These are phyloP conservation scores for Coleophora flavipennella DNA, from an alignment of 2,888 invertebrate species.

Conservation along the genomic window DNA sequence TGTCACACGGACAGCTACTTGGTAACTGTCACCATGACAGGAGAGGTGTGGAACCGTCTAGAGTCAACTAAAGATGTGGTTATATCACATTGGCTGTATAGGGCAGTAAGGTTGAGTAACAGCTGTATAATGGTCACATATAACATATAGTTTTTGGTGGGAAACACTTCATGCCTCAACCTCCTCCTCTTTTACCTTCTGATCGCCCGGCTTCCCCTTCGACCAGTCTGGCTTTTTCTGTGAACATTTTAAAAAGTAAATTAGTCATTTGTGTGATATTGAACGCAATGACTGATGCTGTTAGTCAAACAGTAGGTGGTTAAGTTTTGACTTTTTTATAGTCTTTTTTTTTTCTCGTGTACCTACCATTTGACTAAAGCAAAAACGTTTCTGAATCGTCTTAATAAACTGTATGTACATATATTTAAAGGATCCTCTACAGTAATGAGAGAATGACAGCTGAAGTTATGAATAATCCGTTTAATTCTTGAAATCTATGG, in stretches of 20 bases:
- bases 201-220: conserved; percentile 90
- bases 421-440: no score
- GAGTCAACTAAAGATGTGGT: conserved; percentile 19
- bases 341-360: no score
- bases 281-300: no score
- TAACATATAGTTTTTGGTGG: conserved; percentile 35
- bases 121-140: conserved; percentile 48
- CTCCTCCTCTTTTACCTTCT: conserved; percentile 88
- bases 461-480: no score
- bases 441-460: no score
- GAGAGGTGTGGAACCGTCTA: conserved; percentile 13
- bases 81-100: conserved; percentile 47
- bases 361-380: no score
- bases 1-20: neutral
- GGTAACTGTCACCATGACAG: neutral
- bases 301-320: no score
- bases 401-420: no score
- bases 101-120: conserved; percentile 34
- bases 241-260: conserved; percentile 36
- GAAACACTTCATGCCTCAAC: conserved; percentile 83
- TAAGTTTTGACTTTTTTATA: no score
- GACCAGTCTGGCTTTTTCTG: conserved; percentile 97
- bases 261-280: no score
- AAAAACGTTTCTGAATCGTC: no score
- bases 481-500: no score